Conservation (phyloP, 2,888 invertebrate genomes). For the Conchocele bisecta region DNA sequence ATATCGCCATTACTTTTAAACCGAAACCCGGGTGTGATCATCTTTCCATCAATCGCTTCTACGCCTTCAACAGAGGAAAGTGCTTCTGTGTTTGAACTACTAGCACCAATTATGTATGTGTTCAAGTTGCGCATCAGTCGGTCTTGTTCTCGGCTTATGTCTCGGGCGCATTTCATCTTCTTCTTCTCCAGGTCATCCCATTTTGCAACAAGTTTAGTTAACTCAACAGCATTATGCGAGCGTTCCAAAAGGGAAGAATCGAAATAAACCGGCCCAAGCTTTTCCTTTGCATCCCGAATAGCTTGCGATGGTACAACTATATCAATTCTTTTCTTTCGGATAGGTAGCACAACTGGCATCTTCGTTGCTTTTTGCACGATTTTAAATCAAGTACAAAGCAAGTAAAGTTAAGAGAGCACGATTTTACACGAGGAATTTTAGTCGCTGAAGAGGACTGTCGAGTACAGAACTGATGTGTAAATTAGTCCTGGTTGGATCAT, state of each 20-base stretch:
- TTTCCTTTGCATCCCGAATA: slow-evolving; percentile 63
- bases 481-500: no score
- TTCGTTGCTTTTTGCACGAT: no score
- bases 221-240: slow-evolving; percentile 67
- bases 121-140: slow-evolving; percentile 46
- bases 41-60: slow-evolving; percentile 40
- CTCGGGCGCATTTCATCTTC: slow-evolving; percentile 48
- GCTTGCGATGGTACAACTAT: slow-evolving; percentile 62
- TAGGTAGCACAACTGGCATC: slow-evolving; percentile 39
- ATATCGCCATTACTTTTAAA: slow-evolving; percentile 65
- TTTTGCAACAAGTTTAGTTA: slow-evolving; percentile 59
- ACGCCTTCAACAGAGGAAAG: slow-evolving; percentile 14
- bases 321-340: slow-evolving; percentile 32
- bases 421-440: no score
- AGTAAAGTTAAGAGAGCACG: no score
- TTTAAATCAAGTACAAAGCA: no score
- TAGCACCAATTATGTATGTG: not conserved
- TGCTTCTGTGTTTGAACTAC: not conserved
- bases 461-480: no score
- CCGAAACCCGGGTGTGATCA: slow-evolving; percentile 65
- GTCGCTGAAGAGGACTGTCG: no score
- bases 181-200: slow-evolving; percentile 66
- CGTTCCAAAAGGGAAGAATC: slow-evolving; percentile 66
- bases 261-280: slow-evolving; percentile 64
- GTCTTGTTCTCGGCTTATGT: slow-evolving; percentile 54